phyloP scores from a whole-genome alignment of 2,888 invertebrate genomes.

The Bruchidius siliquastri region DNA sequence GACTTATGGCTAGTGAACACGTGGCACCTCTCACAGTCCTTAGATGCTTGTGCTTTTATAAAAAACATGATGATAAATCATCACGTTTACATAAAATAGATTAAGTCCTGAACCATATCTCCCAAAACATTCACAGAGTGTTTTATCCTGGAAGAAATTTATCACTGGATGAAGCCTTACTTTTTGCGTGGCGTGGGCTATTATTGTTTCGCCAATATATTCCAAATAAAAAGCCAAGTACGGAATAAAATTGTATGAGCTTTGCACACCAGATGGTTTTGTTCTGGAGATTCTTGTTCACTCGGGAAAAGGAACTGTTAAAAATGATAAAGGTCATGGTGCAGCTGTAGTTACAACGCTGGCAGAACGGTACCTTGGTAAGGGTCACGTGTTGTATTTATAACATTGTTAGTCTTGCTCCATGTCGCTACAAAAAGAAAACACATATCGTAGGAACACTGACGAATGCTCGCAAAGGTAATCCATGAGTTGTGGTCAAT shows the following conservation, averaged over 20 bases:
- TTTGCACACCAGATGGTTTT: not conserved
- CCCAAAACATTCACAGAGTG: not conserved
- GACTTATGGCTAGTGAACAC: too few relatives aligned
- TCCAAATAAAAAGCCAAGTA: too few relatives aligned
- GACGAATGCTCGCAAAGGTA: not conserved
- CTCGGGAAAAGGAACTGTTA: not conserved
- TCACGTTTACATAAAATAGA: too few relatives aligned
- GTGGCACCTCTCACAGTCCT: too few relatives aligned
- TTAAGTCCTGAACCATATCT: too few relatives aligned
- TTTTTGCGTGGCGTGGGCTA: not conserved
- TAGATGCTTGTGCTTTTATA: not conserved
- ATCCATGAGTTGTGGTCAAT: not conserved
- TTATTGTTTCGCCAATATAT: too few relatives aligned
- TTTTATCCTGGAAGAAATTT: not conserved
- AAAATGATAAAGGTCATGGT: not conserved
- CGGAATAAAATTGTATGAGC: not conserved
- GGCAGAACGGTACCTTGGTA: not conserved
- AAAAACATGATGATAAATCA: not conserved
- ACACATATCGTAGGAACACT: not conserved
- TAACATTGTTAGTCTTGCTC: not conserved
- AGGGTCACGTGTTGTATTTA: not conserved
- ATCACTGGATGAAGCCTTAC: not conserved
- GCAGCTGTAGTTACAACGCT: not conserved
- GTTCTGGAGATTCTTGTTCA: not conserved
- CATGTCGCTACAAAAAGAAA: not conserved